Base-by-base conservation (phyloP, 2,888 invertebrate species). In the Sarcophaga rosellei region DNA sequence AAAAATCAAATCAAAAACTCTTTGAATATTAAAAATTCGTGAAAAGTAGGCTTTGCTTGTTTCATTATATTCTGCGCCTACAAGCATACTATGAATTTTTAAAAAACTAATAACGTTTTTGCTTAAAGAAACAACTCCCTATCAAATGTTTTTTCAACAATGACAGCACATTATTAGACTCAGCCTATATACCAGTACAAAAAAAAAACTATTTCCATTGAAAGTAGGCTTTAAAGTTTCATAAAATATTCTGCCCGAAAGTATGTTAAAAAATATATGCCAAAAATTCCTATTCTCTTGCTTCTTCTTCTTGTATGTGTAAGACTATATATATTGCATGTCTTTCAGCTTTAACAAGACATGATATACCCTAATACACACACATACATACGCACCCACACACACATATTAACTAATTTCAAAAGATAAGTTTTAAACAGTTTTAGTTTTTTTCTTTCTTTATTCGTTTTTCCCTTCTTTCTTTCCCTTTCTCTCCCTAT, bases 401-500 rank as follows among this genome's bases (percentile, higher is more conserved):
- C 11, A 10, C 53, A 59, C 23, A 62, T 53, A 75, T 84, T 85
- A 69, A 66, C 84, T 77, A 81, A 85, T 85, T 85, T 80, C 25
- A 23, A 69, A 68, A 68, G 68, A 82, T 82, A 85, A 81, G 74
- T 81, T 76, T 65, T 68, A 79, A 85, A 59, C 59, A 78, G 75
- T 78, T 78, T 81, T 78, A 57, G 62, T 85, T 81, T 69, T 59
- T 45, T 61, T 63, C 35, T 65, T 12, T 53, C 47, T 47, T 66
- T 44, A 25, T 15, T 11, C 12, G 3, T 53, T 0, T 10, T 53
- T 15, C 5, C 53, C 17, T 53, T 3, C 53, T 53, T 17, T 53
- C 12, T 15, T 53, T 53, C 17, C 17, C 2, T 47, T 11, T 47
- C 15, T 47, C 15, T 47, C 15, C 15, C 15, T 47, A 0, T 2